These are phyloP conservation scores for Ceyx margarethae DNA, from an alignment of 2,113 vertebrate genomes.

Conservation along the genomic window DNA sequence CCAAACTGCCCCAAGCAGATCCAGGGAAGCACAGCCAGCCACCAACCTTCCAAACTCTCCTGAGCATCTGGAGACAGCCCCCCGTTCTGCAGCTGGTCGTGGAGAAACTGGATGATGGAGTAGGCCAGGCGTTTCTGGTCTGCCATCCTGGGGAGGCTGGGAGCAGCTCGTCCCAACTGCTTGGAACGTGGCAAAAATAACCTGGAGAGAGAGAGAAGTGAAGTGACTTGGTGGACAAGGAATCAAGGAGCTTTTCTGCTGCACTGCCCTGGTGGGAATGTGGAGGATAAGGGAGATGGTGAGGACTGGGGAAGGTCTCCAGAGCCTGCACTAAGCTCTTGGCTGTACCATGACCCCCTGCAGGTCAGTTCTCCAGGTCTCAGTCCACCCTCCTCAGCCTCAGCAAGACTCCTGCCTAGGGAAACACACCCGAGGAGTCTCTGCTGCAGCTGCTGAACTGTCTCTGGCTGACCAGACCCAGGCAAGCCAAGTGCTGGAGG, in stretches of 20 bases:
- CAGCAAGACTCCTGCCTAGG: background rate
- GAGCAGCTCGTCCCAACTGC: background rate
- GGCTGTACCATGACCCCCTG: background rate
- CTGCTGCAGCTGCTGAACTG: fast-evolving
- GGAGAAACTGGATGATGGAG: constrained; percentile 93
- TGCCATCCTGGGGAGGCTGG: constrained; percentile 74
- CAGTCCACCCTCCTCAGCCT: background rate
- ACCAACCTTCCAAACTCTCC: constrained; percentile 94
- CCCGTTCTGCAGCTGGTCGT: constrained; percentile 85
- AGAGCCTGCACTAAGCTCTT: fast-evolving
- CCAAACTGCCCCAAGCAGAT: fast-evolving
- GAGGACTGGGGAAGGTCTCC: background rate
- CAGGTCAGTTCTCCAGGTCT: fast-evolving
- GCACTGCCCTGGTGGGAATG: fast-evolving
- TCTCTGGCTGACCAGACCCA: background rate
- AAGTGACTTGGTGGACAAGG: fast-evolving
- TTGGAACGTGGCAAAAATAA: background rate
- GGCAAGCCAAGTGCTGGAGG: background rate
- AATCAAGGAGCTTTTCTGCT: background rate
- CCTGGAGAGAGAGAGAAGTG: background rate
- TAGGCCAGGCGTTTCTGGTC: constrained; percentile 91
- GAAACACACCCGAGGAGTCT: fast-evolving
- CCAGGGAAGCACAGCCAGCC: fast-evolving
- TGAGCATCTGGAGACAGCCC: constrained; percentile 86
- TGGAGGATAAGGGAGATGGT: background rate